A percentile compares a stretch with the other conserved stretches of the same genome.
These are phyloP conservation scores for Macrotis lagotis DNA, from an alignment of 2,113 vertebrate species.

Conservation along the genomic window DNA sequence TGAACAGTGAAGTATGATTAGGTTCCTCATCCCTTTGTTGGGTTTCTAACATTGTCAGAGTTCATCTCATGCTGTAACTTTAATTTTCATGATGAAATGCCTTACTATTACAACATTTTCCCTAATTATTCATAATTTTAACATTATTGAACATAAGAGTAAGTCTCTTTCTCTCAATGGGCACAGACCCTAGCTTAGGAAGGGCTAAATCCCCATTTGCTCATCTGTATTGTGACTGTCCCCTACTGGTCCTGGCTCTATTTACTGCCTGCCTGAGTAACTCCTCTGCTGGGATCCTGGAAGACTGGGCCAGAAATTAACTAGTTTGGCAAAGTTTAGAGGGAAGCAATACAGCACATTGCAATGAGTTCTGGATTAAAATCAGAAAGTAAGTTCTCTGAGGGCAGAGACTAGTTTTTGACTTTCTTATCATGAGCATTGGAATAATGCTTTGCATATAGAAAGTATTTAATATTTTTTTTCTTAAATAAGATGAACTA, in stretches of 20 bases:
- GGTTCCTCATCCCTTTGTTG: background rate
- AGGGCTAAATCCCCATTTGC: background rate
- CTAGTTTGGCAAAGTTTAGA: background rate
- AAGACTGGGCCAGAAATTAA: background rate
- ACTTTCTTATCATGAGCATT: background rate
- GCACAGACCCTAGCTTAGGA: background rate
- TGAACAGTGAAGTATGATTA: slow-evolving; percentile 6
- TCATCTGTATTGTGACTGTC: background rate
- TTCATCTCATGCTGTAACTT: background rate
- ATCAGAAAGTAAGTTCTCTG: background rate
- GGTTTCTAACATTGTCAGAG: slow-evolving; percentile 1
- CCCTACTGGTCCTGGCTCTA: background rate
- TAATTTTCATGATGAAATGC: background rate
- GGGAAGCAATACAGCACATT: background rate
- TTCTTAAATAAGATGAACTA: background rate
- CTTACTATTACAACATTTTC: background rate
- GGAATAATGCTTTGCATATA: background rate
- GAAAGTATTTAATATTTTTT: background rate
- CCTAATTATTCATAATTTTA: background rate
- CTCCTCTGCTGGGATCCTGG: background rate
- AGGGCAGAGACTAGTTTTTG: background rate
- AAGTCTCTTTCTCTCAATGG: background rate
- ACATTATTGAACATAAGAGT: background rate
- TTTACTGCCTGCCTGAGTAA: background rate
- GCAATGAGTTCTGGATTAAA: background rate